Evolutionary conservation across 2,113 vertebrate species (phyloP), one percentile per base, ranked within the genome.

Genomic region (Paramisgurnus dabryanus): DNA sequence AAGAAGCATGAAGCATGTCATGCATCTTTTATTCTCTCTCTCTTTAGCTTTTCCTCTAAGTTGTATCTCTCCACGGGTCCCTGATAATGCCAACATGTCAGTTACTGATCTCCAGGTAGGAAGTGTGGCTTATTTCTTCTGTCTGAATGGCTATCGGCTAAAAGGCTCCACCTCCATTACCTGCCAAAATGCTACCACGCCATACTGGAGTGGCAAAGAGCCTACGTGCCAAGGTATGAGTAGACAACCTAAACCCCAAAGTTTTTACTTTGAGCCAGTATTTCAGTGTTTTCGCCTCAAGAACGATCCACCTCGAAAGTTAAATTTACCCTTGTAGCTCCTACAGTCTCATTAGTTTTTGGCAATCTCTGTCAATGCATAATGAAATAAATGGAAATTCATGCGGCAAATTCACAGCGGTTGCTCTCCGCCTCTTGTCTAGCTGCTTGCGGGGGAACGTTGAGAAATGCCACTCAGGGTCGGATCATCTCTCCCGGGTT

Each of bases 161-260:
- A 94, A 93, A 66, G 97, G 98, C 0, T 85, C 91, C n/a, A 91
- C 85, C 65, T 89, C 90, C 60, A 93, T 99, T 15, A 89, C 89
- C 4, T 99, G 98, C 86, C 94, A 95, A 87, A 99, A 99, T 0
- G 96, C 96, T 85, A 99, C 96, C 10, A 94, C 93, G 1, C 96
- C 97, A 65, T 97, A 96, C 90, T 99, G 98, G 98, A 96, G 94
- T 6, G 87, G 92, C 63, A 95, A 86, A 1, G 96, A 96, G 82
- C 97, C 98, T 0, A 83, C 87, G 77, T 99, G 98, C 63, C 88
- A 95, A 0, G 97, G 98, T 97, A 91, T 91, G 90, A 65, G 17
- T 1, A 34, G n/a, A 57, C 6, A 34, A 50, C 12, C 50, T 6
- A 47, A 18, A 11, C 6, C 5, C 41, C 7, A 7, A 13, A 47